Evolutionary conservation across 2,888 invertebrate genomes (phyloP).

Genomic region (Idaea dimidiata): DNA sequence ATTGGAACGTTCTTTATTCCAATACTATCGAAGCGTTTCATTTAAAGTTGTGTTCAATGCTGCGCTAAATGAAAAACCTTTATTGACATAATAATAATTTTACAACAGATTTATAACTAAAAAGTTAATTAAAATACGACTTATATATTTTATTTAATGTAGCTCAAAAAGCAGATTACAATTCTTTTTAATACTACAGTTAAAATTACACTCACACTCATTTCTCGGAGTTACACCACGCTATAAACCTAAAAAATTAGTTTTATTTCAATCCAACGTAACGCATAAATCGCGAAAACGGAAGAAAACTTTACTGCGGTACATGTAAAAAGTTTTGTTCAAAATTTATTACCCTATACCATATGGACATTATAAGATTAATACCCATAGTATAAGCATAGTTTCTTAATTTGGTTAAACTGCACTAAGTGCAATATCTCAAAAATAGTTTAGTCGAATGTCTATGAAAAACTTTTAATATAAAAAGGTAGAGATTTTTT

Average conservation of each 20-base stretch:
- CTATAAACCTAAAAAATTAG: too few species aligned
- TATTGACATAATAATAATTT: conserved; percentile 1
- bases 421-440: neutral
- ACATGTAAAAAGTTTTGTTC: neutral
- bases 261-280: too few species aligned
- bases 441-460: neutral
- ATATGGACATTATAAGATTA: neutral
- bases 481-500: conserved; percentile 7
- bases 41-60: conserved; percentile 12
- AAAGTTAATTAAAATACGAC: neutral
- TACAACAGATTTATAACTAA: neutral
- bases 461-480: conserved; percentile 10
- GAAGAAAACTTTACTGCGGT: too few species aligned
- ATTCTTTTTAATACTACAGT: neutral
- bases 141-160: too few species aligned
- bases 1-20: conserved; percentile 8
- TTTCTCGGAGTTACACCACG: too few species aligned
- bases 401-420: neutral
- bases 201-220: too few species aligned
- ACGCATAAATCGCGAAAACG: too few species aligned
- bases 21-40: conserved; percentile 11
- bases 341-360: neutral
- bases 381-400: neutral
- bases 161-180: neutral
- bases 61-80: conserved; percentile 12